Base-by-base conservation (phyloP, 1,140 invertebrate species). In the Philopotamus ludificatus region DNA sequence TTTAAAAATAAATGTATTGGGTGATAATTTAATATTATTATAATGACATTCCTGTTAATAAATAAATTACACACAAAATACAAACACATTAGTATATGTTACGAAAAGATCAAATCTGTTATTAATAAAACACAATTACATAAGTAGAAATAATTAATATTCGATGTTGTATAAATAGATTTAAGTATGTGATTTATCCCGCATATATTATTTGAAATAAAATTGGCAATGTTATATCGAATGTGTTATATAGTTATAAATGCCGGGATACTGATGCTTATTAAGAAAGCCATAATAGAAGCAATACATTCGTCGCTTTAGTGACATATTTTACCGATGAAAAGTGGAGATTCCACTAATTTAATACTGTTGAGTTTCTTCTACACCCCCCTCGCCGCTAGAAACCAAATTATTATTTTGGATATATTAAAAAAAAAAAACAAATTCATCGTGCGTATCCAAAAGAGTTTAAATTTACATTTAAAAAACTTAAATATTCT, bases 311-410 rank as follows among this genome's bases (percentile, higher is more conserved):
- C 69, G 47, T 23, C 47, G 69, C 69, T 67, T 42, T 59, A 70
- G 18, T 63, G 58, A 65, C 62, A 63, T 62, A 63, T 63, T 74
- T 80, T 79, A 80, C 79, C 68, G 68, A 55, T 68, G 34, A 66
- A 26, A 62, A 70, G 68, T 70, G 60, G 76, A 74, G 74, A 68
- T 62, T 73, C 72, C 73, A 75, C 74, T 76, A 72, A 77, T 65
- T 74, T 74, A 76, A 73, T 78, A 80, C 73, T 68, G 74, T 73
- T 75, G 68, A 63, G 72, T 39, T 61, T 57, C 68, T 72, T 74
- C 74, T 80, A 80, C 67, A 77, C 74, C 77, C 76, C 78, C 78
- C 79, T 79, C 75, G 74, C 78, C 70, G 77, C 79, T 79, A 80
- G 78, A 77, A 80, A 78, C 74, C 66, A 79, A 79, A 79, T 62